Evolutionary conservation across 2,113 vertebrate species (phyloP).

Genomic region (Pachycephala philippinensis): DNA sequence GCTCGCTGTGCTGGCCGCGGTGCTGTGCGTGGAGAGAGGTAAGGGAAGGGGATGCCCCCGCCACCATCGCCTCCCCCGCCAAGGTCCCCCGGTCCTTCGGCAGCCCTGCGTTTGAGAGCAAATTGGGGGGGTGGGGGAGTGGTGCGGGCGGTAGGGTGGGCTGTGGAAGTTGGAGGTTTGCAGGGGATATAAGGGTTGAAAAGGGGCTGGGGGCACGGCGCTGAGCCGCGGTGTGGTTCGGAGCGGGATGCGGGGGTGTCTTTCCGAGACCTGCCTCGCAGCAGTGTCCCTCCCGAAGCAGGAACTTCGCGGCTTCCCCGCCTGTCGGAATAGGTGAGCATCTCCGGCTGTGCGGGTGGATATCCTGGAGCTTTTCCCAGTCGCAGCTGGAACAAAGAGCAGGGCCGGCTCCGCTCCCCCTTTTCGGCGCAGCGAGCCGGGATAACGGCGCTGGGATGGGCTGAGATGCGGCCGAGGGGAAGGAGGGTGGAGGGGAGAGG

Average conservation of each 20-base stretch:
- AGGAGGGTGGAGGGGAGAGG: neutral
- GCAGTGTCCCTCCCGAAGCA: neutral
- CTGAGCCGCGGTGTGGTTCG: neutral
- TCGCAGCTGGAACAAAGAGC: constrained; percentile 30
- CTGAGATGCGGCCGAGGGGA: neutral
- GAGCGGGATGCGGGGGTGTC: neutral
- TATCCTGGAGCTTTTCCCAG: constrained; percentile 1
- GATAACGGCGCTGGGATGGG: constrained; percentile 14
- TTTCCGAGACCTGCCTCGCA: neutral
- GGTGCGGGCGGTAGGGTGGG: neutral
- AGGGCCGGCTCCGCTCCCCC: neutral
- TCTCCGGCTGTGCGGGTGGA: neutral
- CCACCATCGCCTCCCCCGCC: neutral
- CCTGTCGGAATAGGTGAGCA: neutral
- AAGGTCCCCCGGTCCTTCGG: no score
- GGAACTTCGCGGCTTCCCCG: neutral
- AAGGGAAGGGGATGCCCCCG: neutral
- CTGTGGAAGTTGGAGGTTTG: neutral
- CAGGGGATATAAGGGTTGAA: neutral
- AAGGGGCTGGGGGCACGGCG: neutral
- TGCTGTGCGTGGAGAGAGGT: constrained; percentile 56
- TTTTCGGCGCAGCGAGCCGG: neutral
- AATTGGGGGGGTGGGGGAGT: neutral
- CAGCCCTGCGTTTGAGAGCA: neutral
- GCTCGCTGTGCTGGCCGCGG: constrained; percentile 17